These are phyloP conservation scores for Diarsia mendica DNA, from an alignment of 2,888 invertebrate genomes.

Conservation along the genomic window DNA sequence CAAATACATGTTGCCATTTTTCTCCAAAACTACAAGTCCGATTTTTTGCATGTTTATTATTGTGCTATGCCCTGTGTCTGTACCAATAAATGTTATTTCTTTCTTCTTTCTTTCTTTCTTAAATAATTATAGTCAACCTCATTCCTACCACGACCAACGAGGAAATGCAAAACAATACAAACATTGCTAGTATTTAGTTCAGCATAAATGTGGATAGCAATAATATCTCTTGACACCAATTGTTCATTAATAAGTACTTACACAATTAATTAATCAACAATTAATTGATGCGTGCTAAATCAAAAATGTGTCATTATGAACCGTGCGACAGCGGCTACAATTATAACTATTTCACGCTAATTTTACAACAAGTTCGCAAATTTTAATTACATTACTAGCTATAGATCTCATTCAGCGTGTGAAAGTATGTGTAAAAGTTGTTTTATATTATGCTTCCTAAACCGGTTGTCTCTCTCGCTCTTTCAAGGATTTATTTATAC, in stretches of 20 bases:
- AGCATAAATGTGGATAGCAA: neutral
- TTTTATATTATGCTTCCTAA: conserved; percentile 68
- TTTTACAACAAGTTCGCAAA: conserved; percentile 37
- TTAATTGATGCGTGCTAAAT: conserved; percentile 21
- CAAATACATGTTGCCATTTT: too few relatives aligned
- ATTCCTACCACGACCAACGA: neutral
- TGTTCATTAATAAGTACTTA: neutral
- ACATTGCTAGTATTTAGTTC: neutral
- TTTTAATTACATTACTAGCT: conserved; percentile 52
- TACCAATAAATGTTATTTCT: too few relatives aligned
- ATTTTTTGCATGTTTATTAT: too few relatives aligned
- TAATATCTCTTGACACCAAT: conserved; percentile 2
- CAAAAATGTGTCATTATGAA: neutral
- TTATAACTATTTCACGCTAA: conserved; percentile 35
- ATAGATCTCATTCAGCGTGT: conserved; percentile 64
- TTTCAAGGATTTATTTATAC: conserved; percentile 36
- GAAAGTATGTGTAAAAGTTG: conserved; percentile 76
- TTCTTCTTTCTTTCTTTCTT: too few relatives aligned
- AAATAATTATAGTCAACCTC: too few relatives aligned
- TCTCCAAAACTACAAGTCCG: too few relatives aligned
- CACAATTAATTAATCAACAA: conserved; percentile 1
- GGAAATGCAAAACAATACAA: conserved; percentile 1
- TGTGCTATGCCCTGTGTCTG: too few relatives aligned
- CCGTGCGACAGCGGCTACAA: neutral
- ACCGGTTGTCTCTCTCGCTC: conserved; percentile 63